Base-by-base conservation (phyloP, 1,140 invertebrate species). In the Macrostomum lignano region DNA sequence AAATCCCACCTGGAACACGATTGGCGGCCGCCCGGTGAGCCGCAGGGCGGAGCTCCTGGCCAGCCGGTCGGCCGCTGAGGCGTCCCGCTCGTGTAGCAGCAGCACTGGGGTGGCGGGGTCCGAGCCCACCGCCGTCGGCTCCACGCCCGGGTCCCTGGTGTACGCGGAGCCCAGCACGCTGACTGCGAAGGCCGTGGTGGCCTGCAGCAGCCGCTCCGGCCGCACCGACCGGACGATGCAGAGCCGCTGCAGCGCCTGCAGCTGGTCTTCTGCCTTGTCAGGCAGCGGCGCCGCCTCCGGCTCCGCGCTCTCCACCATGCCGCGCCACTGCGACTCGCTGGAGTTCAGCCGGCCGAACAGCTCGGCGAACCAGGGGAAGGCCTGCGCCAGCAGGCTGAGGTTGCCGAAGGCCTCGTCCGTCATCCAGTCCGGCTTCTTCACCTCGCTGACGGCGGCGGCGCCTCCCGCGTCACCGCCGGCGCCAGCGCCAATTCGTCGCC, bases 401-500 rank as follows among this genome's bases (percentile, higher is more conserved):
- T 58, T 58, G 36, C 47, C 42, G 42, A 51, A 58, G 43, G 52
- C 49, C 19, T 58, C 55, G 37, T 58, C 55, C 3, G 45, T 44
- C 55, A 58, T 58, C 55, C 55, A 58, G 32, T 56, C 55, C 9
- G 51, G 47, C 33, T 58, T 58, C 43, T 55, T 58, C 17, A 44
- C 40, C 29, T 48, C 42, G 20, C 21, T 35, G 17, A n/a, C n/a
- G n/a, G n/a, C n/a, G n/a, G n/a, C n/a, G n/a, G n/a, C n/a, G n/a
- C n/a, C n/a, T n/a, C n/a, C n/a, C n/a, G n/a, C n/a, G n/a, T n/a
- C n/a, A n/a, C n/a, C n/a, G n/a, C n/a, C n/a, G n/a, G n/a, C n/a
- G n/a, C n/a, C n/a, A n/a, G n/a, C n/a, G n/a, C n/a, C n/a, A n/a
- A n/a, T n/a, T n/a, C n/a, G n/a, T n/a, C n/a, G n/a, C n/a, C n/a